phyloP scores from a whole-genome alignment of 1,140 invertebrate genomes.

The Megalonaias nervosa region DNA sequence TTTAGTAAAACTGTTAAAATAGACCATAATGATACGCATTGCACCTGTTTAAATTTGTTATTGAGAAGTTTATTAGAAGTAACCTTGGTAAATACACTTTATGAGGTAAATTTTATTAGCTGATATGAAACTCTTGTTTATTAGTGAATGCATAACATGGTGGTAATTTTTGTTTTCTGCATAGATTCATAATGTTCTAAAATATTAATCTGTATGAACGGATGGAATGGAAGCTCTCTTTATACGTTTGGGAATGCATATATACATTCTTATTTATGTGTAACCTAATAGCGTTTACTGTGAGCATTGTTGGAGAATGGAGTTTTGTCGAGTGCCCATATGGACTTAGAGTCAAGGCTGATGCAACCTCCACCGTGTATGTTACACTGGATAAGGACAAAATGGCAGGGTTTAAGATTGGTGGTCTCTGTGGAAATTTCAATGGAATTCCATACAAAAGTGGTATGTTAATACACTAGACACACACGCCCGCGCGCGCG shows the following conservation, averaged over 20 bases:
- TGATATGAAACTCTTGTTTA: not conserved
- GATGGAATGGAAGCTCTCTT: not conserved
- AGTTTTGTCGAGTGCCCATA: slow-evolving; percentile 22
- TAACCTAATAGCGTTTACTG: slow-evolving; percentile 22
- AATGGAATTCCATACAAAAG: slow-evolving; percentile 28
- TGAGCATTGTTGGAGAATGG: slow-evolving; percentile 33
- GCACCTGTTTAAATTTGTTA: not conserved
- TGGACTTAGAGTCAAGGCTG: slow-evolving; percentile 39
- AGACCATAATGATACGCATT: not conserved
- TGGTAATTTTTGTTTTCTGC: not conserved
- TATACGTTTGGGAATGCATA: not conserved
- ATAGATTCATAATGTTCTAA: not conserved
- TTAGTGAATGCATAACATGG: not conserved
- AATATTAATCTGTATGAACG: not conserved
- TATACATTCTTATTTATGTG: not conserved
- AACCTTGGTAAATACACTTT: no score
- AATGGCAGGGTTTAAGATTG: slow-evolving; percentile 28
- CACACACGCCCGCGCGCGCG: no score
- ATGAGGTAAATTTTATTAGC: no score
- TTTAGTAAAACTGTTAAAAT: not conserved
- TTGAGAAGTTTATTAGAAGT: no score
- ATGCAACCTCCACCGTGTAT: slow-evolving; percentile 34
- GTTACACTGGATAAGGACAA: slow-evolving; percentile 34
- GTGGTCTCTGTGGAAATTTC: slow-evolving; percentile 42
- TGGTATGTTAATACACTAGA: slow-evolving; percentile 3